phyloP scores from a whole-genome alignment of 2,888 invertebrate genomes.

The Dynastes maya region DNA sequence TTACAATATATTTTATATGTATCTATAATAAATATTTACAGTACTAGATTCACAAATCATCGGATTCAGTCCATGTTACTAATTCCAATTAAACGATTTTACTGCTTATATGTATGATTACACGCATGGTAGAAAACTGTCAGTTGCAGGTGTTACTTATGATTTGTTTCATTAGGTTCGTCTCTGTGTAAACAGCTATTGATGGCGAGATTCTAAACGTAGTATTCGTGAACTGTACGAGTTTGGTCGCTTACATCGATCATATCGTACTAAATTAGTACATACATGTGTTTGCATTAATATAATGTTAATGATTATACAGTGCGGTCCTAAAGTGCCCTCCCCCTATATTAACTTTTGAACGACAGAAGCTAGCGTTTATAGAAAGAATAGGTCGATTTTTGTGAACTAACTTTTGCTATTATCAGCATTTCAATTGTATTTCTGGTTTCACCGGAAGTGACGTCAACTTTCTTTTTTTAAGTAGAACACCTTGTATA shows the following conservation, averaged over 20 bases:
- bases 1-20: not conserved
- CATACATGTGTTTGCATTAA: not conserved
- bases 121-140: slow-evolving; percentile 9
- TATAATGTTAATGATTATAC: not conserved
- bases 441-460: too few species aligned
- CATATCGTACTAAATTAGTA: too few species aligned
- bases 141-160: slow-evolving; percentile 5
- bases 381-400: too few species aligned
- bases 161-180: slow-evolving; percentile 7
- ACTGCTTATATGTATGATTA: slow-evolving; percentile 9
- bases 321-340: too few species aligned
- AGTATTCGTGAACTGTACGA: not conserved
- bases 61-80: not conserved
- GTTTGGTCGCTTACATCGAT: not conserved
- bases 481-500: too few species aligned
- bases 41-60: slow-evolving; percentile 5
- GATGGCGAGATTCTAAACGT: not conserved
- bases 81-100: slow-evolving; percentile 11
- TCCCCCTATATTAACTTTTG: too few species aligned
- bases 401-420: too few species aligned
- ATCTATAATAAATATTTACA: not conserved
- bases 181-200: not conserved
- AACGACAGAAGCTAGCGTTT: too few species aligned
- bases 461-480: too few species aligned
- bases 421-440: too few species aligned